A percentile compares a stretch with the other conserved stretches of the same genome.
Conservation (phyloP, 2,113 vertebrate species). For the Lepisosteus osseus region DNA sequence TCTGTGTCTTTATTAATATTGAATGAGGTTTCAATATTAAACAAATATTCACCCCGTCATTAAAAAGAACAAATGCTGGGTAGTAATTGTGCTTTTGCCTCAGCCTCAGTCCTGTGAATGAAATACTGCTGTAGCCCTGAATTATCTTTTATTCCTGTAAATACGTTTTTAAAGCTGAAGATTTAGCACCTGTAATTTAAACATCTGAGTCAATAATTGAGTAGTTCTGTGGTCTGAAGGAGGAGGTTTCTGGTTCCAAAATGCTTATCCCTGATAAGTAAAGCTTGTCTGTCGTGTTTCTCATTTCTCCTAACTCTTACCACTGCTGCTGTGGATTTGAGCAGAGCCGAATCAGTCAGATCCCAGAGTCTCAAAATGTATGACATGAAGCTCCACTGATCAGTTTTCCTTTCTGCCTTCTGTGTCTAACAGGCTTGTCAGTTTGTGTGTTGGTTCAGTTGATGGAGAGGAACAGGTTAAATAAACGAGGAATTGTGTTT, state of each 20-base stretch:
- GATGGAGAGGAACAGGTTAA: slow-evolving; percentile 88
- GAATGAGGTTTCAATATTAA: neutral
- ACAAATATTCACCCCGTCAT: neutral
- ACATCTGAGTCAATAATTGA: slow-evolving; percentile 28
- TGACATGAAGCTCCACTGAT: neutral
- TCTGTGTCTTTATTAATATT: neutral
- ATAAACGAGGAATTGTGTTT: slow-evolving; percentile 78
- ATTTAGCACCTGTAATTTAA: too few relatives aligned
- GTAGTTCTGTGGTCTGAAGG: slow-evolving; percentile 27
- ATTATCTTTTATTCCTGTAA: neutral
- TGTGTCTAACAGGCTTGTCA: slow-evolving; percentile 43
- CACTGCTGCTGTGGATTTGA: slow-evolving; percentile 24
- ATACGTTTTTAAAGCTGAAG: too few relatives aligned
- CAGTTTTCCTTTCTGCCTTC: slow-evolving; percentile 42
- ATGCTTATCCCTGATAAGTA: slow-evolving; percentile 31
- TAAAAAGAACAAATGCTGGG: neutral
- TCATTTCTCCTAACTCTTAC: slow-evolving; percentile 13
- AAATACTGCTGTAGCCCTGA: neutral
- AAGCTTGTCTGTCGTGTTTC: slow-evolving; percentile 35
- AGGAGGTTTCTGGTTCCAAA: slow-evolving; percentile 31
- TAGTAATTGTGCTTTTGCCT: neutral
- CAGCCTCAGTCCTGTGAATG: neutral
- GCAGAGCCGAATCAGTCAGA: slow-evolving; percentile 10
- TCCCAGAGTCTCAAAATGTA: slow-evolving; percentile 8
- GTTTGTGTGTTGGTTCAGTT: slow-evolving; percentile 38